These are phyloP conservation scores for Sogatella furcifera DNA, from an alignment of 1,140 invertebrate species.

Conservation along the genomic window DNA sequence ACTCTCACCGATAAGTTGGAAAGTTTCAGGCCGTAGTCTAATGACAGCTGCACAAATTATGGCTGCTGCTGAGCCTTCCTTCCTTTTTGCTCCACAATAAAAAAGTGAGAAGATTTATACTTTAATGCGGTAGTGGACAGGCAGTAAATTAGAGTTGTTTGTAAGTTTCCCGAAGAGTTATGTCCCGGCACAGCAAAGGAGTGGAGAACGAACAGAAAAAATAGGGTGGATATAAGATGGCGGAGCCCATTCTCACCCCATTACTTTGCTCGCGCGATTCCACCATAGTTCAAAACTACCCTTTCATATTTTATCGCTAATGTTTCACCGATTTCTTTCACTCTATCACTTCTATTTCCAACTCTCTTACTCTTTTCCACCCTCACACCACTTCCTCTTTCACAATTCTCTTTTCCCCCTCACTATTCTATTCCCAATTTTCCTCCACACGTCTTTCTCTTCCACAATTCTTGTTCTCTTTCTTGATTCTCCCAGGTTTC, in stretches of 20 bases:
- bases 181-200: neutral
- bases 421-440: no score
- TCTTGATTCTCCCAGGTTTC: no score
- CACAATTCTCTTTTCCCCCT: no score
- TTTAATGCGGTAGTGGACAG: neutral
- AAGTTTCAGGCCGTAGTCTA: no score
- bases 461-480: no score
- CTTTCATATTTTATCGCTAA: neutral
- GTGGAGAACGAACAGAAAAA: neutral
- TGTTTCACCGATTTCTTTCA: slow-evolving; percentile 1
- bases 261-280: neutral
- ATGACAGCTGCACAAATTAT: no score
- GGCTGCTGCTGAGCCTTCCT: no score
- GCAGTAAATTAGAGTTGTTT: neutral
- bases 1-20: no score
- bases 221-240: neutral
- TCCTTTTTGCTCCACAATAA: no score
- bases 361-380: neutral
- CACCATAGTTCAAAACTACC: neutral
- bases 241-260: neutral
- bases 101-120: no score
- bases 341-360: neutral
- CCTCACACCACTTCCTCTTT: no score
- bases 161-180: neutral
- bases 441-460: no score